Base-by-base conservation (phyloP, 2,113 vertebrate genomes). In the Corythornis cristatus region DNA sequence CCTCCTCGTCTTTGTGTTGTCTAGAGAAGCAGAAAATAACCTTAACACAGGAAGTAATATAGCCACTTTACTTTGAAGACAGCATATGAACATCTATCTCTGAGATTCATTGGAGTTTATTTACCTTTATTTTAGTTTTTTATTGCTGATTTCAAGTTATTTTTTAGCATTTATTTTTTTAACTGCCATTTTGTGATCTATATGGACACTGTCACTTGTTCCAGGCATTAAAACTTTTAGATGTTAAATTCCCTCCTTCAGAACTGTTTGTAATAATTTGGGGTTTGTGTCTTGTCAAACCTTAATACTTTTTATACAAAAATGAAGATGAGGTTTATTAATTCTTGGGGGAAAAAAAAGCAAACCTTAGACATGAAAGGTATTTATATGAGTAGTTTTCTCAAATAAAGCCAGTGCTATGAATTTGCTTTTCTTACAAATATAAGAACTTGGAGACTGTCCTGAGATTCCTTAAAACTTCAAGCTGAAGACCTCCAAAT, bases 221-320 rank as follows among this genome's bases (percentile, higher is more conserved):
- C 80, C 86, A 93, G 83, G 48, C 92, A 57, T 8, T 58, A 54
- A 74, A 88, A 64, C 72, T 92, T 92, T 68, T 29, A 81, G 20
- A 81, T 58, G 58, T 91, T 54, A 58, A 93, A 83, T 65, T 54
- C n/a, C 40, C 29, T 77, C 51, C 56, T 53, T 72, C 15, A 25
- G 51, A 71, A 92, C 86, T 96, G 91, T 93, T 93, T 94, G 83
- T 29, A 94, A 90, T 92, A 79, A 90, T 74, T 77, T 83, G 79
- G 86, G 51, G 37, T 73, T 83, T 83, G 48, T 68, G 73, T 72
- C 88, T 79, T 82, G 70, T 96, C 83, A 90, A 88, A 88, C 21
- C 65, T 56, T 65, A 83, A 45, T 82, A 94, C 81, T 95, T 79
- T 35, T 84, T 81, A 77, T 48, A 57, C 77, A 64, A 54, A 93